Percentiles rank a stretch among this genome's conserved stretches.
Evolutionary conservation across 2,888 invertebrate genomes (phyloP).

Genomic region (Catocala nupta): DNA sequence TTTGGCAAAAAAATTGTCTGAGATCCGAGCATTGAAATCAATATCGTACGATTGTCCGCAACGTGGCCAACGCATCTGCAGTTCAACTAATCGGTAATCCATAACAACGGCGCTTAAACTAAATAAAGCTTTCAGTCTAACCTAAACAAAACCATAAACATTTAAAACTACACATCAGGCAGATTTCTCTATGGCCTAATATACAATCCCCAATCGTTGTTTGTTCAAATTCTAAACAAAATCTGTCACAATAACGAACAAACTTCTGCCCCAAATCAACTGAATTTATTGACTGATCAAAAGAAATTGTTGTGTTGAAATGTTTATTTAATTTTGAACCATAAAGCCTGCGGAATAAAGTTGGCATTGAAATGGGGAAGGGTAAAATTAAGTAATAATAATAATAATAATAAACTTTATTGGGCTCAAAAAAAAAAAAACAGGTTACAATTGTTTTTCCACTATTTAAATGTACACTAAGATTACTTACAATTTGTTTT

Average conservation of each 20-base stretch:
- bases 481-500: too few relatives aligned
- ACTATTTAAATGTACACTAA: too few relatives aligned
- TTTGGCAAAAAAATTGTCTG: too few relatives aligned
- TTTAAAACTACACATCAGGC: constrained; percentile 23
- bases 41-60: too few relatives aligned
- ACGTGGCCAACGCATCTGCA: too few relatives aligned
- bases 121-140: not conserved
- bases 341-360: not conserved
- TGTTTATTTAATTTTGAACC: constrained; percentile 17
- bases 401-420: too few relatives aligned
- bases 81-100: too few relatives aligned
- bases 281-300: constrained; percentile 54
- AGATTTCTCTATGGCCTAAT: constrained; percentile 26
- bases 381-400: constrained; percentile 37
- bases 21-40: too few relatives aligned
- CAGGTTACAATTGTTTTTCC: too few relatives aligned
- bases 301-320: constrained; percentile 42
- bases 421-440: too few relatives aligned
- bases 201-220: constrained; percentile 34
- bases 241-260: constrained; percentile 44
- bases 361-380: constrained; percentile 14
- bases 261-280: constrained; percentile 46
- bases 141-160: constrained; percentile 20
- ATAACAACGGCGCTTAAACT: too few relatives aligned
- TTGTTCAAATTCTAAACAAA: constrained; percentile 51